Evolutionary conservation across 2,113 vertebrate species (phyloP), one percentile per base, ranked within the genome.

Genomic region (Heterochromis multidens): DNA sequence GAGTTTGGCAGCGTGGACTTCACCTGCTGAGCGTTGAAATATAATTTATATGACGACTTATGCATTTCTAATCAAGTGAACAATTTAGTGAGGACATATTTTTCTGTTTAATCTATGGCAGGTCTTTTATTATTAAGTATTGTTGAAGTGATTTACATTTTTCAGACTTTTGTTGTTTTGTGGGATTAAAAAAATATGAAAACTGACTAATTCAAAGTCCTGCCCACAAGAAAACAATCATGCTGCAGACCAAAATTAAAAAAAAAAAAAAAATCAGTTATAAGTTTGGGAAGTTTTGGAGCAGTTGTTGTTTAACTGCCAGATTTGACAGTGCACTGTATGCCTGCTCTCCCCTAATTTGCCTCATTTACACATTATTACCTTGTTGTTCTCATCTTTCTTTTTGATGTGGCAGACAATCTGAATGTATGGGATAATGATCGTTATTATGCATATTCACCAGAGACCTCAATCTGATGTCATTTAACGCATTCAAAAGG

Each of bases 381-480:
- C 40, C 76, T 88, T 35, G 49, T 78, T 79, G 82, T 84, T 81
- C 77, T 65, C 10, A 9, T 29, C 3, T 27, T 87, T 61, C 37
- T 37, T 29, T 61, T 35, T 31, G 65, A 86, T 35, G 46, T 3
- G 17, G n/a, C 62, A 76, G 70, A 35, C 70, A 16, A 58, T 81
- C 61, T 88, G 58, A 78, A 35, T 3, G 29, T 3, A 33, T 77
- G 33, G 76, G 83, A 67, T 93, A 87, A 88, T 89, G 57, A 88
- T 84, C 9, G 2, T 16, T 60, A 60, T 85, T 80, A 59, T 23
- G 35, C 29, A 62, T 61, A 77, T 65, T 74, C 83, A 62, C 87
- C 29, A 56, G 81, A 37, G 65, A 74, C 67, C 2, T 11, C 8
- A 8, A 8, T 17, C 60, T 76, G 85, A 81, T 29, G 58, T 82